These are phyloP conservation scores for Nephrotoma guestfalica DNA, from an alignment of 2,888 invertebrate genomes.

Conservation along the genomic window DNA sequence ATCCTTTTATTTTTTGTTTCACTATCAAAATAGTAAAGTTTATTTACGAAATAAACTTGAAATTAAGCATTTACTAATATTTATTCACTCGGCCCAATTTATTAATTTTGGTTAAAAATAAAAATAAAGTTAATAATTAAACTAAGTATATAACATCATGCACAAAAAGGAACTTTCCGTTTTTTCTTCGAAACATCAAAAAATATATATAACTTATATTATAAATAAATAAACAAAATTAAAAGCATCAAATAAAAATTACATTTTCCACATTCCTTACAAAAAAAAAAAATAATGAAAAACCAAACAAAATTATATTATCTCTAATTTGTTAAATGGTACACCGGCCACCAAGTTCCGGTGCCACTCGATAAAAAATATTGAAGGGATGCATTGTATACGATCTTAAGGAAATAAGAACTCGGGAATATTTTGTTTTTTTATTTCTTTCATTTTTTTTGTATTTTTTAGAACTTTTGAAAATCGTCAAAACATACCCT, in stretches of 20 bases:
- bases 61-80: too few species aligned
- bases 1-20: too few species aligned
- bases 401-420: neutral
- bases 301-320: neutral
- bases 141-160: neutral
- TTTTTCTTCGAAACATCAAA: neutral
- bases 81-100: neutral
- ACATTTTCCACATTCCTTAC: neutral
- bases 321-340: neutral
- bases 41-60: too few species aligned
- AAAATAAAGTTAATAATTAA: neutral
- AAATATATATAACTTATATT: neutral
- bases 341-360: neutral
- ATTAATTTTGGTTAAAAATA: neutral
- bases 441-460: neutral
- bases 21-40: too few species aligned
- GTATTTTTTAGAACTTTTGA: neutral
- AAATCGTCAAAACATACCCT: constrained; percentile 20
- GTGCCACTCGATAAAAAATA: neutral
- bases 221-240: neutral
- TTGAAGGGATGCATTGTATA: neutral
- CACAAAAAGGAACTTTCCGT: neutral
- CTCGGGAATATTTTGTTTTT: neutral
- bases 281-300: neutral
- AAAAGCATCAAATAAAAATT: neutral